Conservation (phyloP, 2,888 invertebrate species). For the Coleophora flavipennella region DNA sequence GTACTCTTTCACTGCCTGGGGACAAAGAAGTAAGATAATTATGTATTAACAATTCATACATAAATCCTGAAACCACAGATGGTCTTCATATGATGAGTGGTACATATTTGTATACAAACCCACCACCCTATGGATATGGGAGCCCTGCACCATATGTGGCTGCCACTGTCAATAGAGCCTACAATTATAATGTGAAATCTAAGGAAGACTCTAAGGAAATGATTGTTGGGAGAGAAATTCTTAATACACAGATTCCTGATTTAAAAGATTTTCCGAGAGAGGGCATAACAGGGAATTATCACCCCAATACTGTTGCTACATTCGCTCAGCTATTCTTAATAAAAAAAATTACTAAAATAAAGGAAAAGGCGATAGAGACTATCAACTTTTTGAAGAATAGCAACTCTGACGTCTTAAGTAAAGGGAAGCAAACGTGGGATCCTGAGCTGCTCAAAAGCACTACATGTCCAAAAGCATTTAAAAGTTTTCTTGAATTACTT, state of each 20-base stretch:
- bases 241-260: neutral
- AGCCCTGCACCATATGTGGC: neutral
- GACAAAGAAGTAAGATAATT: too few relatives aligned
- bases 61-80: too few relatives aligned
- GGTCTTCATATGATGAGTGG: too few relatives aligned
- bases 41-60: too few relatives aligned
- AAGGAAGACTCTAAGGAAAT: neutral
- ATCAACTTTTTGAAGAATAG: too few relatives aligned
- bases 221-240: neutral
- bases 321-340: too few relatives aligned
- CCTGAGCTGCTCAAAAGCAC: neutral
- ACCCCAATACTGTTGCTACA: conserved; percentile 3
- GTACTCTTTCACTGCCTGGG: too few relatives aligned
- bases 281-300: neutral
- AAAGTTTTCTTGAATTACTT: neutral
- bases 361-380: neutral
- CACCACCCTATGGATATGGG: neutral
- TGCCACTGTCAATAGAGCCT: neutral
- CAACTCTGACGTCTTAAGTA: conserved; percentile 2
- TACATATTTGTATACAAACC: neutral
- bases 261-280: neutral
- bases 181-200: too few relatives aligned
- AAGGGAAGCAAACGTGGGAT: conserved; percentile 1
- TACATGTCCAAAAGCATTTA: conserved; percentile 1
- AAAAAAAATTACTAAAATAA: too few relatives aligned